Base-by-base conservation (phyloP, 2,888 invertebrate genomes). In the Fragum whitleyi region DNA sequence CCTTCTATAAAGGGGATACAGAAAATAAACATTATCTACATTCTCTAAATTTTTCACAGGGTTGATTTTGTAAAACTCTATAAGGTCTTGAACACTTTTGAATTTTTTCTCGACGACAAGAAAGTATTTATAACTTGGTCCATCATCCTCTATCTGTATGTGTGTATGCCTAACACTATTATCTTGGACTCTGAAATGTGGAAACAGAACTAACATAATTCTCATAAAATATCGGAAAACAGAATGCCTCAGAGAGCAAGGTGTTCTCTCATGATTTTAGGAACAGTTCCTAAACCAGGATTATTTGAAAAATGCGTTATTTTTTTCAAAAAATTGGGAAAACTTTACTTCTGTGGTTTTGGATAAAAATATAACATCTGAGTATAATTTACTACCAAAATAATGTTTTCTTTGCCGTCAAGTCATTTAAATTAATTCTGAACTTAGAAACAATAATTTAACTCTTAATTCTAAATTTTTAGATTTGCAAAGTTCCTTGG, bases 51-150 rank as follows among this genome's bases (percentile, higher is more conserved):
- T 89, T 68, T 83, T 87, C 36, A 89, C 87, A 16, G 87, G 87
- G 61, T 85, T 83, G 1, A 69, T 57, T 28, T 51, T 70, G 55
- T 89, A 89, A 61, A 74, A 87, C 2, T 73, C 59, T 9, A 89
- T 59, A 2, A 89, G 62, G 19, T 86, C 82, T 16, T 71, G 65
- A 28, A 89, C 51, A 42, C 68, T 75, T 7, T 78, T 72, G 71
- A 89, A 89, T 71, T 89, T 86, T 47, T 87, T 86, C 62, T 89
- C 88, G 26, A 83, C 80, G 11, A 89, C 88, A 19, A 89, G 83
- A 57, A 82, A 88, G 59, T 78, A 89, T 32, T 77, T 81, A 26
- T 26, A 65, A 14, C 53, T 77, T 19, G 57, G 26, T n/a, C 75
- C 67, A 62, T 61, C 42, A 26, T 78, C 69, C 36, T 89, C 87